Evolutionary conservation across 2,888 invertebrate genomes (phyloP).

Genomic region (Thalpophila matura): DNA sequence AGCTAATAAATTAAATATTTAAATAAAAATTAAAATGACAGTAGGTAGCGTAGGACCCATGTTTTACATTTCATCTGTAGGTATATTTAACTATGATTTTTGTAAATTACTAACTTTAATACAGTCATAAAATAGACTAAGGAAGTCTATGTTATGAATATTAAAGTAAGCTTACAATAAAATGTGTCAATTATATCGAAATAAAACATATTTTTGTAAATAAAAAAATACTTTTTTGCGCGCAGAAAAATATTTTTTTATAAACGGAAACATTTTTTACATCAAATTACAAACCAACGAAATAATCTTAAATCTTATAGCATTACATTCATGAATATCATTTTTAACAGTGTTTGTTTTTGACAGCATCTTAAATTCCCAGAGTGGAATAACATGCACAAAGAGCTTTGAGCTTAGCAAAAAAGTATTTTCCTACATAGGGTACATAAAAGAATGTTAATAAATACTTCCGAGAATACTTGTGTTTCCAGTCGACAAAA

Average conservation of each 20-base stretch:
- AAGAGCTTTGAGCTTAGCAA: conserved; percentile 35
- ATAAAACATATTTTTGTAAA: too few species aligned
- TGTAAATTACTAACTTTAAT: too few species aligned
- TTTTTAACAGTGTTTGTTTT: conserved; percentile 31
- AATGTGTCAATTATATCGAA: too few species aligned
- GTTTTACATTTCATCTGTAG: too few species aligned
- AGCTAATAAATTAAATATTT: too few species aligned
- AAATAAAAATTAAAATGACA: too few species aligned
- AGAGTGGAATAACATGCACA: conserved; percentile 25
- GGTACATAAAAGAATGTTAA: conserved; percentile 39
- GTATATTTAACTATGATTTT: too few species aligned
- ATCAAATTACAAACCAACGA: background rate
- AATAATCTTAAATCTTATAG: background rate
- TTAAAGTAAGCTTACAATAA: too few species aligned
- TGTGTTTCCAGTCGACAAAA: conserved; percentile 28
- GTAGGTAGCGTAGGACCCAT: too few species aligned
- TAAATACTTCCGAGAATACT: conserved; percentile 45
- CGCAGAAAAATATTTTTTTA: background rate
- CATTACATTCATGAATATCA: conserved; percentile 14
- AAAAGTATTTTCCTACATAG: conserved; percentile 28
- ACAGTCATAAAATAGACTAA: too few species aligned
- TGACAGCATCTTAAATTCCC: conserved; percentile 32
- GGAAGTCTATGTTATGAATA: too few species aligned
- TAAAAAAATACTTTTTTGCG: too few species aligned
- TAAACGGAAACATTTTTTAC: background rate